Conservation (phyloP, 2,113 vertebrate species). For the Strigops habroptila region DNA sequence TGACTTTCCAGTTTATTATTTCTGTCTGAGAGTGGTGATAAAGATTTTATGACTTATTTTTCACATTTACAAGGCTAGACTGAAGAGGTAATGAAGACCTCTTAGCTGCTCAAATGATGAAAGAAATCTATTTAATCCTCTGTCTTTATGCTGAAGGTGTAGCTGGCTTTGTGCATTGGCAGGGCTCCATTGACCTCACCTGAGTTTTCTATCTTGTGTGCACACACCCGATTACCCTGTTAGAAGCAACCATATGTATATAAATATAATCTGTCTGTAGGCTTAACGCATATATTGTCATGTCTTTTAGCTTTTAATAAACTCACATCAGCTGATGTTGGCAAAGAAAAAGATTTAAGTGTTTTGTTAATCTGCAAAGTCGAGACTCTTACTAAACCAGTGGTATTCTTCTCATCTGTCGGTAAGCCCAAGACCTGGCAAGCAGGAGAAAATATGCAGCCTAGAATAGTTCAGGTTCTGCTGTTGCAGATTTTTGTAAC, state of each 20-base stretch:
- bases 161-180: background rate
- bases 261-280: background rate
- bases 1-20: constrained; percentile 4
- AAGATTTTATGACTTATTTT: constrained; percentile 33
- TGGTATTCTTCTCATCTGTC: constrained; percentile 32
- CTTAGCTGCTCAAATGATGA: background rate
- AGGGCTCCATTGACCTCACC: background rate
- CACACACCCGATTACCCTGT: background rate
- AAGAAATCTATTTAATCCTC: background rate
- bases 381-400: constrained; percentile 5
- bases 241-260: background rate
- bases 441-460: background rate
- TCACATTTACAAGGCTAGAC: background rate
- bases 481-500: background rate
- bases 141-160: background rate
- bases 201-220: background rate
- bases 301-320: background rate
- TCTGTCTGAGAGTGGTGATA: constrained; percentile 1
- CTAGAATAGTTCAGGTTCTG: constrained; percentile 40
- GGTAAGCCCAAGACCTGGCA: constrained; percentile 34
- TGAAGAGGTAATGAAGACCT: background rate
- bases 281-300: background rate
- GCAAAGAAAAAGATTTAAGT: constrained; percentile 7
- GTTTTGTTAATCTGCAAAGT: constrained; percentile 3
- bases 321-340: background rate